Evolutionary conservation across 2,113 vertebrate genomes (phyloP), one percentile per base, ranked within the genome.

Genomic region (Melanerpes formicivorus): DNA sequence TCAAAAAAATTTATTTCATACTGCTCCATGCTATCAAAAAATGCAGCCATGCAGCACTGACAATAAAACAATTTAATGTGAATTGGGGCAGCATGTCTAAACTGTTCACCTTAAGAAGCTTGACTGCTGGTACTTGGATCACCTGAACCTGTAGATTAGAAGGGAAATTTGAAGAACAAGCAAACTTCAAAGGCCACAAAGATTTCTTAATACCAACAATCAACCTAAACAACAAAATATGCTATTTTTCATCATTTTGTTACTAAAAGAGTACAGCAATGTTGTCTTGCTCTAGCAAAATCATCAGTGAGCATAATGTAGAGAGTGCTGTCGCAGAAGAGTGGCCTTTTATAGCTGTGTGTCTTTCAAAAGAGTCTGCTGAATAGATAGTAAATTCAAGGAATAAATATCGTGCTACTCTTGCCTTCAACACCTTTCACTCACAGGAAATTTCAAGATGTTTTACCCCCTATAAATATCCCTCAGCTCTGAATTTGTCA

Each of bases 1-100:
- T 94, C 93, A 93, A 66, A 90, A 91, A 86, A 91, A 79, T 56
- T 91, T 93, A 90, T 88, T 93, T 94, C 58, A n/a, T 62, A 79
- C 58, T 32, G 7, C 66, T 93, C 73, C 59, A 27, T 25, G 66
- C 73, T 74, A 95, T 94, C 88, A 88, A 93, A 92, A 86, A 88
- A 46, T 70, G 67, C 56, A 78, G 65, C 48, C 85, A 67, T 75
- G 83, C 65, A 80, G 83, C 48, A 84, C 70, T 69, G 90, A 80
- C 91, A 80, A 94, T 71, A 93, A 90, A 94, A 62, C 80, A 90
- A 37, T 80, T 94, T 65, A 71, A 40, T 78, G 23, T 67, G 83
- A 64, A 80, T 72, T 77, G 65, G 54, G 80, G 59, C 44, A 81
- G 42, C 29, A 21, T 72, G 32, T 59, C 60, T 91, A 89, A 85